Percentiles rank a stretch among this genome's conserved stretches.
Evolutionary conservation across 2,113 vertebrate species (phyloP).

Genomic region (Eptesicus fuscus): DNA sequence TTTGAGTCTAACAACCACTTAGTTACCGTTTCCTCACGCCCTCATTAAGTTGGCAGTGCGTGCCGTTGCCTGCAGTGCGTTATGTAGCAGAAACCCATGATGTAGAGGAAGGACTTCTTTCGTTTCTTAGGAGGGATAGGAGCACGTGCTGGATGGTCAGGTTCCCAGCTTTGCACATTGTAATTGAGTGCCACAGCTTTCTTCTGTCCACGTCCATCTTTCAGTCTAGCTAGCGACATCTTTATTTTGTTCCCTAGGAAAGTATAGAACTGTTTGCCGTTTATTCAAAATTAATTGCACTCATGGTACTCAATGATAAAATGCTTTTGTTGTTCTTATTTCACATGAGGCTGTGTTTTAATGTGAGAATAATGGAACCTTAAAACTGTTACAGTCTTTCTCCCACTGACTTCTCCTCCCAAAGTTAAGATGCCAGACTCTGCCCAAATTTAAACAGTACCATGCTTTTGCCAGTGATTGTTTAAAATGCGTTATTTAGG

Average conservation of each 20-base stretch:
- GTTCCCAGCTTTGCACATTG: not conserved
- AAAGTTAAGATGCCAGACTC: constrained; percentile 16
- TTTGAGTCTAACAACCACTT: not conserved
- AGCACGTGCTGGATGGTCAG: no score
- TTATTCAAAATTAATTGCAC: not conserved
- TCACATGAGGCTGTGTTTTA: not conserved
- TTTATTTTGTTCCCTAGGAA: not conserved
- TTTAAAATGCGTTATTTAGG: not conserved
- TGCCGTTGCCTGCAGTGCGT: not conserved
- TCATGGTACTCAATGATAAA: not conserved
- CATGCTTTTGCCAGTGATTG: not conserved
- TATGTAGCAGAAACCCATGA: not conserved
- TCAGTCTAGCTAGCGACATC: not conserved
- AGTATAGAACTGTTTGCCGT: not conserved
- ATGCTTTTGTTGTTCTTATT: constrained; percentile 2
- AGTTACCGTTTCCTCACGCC: not conserved
- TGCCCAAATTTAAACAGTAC: not conserved
- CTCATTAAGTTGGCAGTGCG: not conserved
- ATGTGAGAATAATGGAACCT: not conserved
- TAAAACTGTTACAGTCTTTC: not conserved
- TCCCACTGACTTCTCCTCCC: not conserved
- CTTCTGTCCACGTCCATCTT: not conserved
- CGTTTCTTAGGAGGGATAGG: not conserved
- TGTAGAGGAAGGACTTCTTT: not conserved
- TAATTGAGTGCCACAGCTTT: not conserved